Percentiles rank a stretch among this genome's conserved stretches.
Conservation (phyloP, 2,797 vertebrate genomes). For the Rhyacichthys aspro region DNA sequence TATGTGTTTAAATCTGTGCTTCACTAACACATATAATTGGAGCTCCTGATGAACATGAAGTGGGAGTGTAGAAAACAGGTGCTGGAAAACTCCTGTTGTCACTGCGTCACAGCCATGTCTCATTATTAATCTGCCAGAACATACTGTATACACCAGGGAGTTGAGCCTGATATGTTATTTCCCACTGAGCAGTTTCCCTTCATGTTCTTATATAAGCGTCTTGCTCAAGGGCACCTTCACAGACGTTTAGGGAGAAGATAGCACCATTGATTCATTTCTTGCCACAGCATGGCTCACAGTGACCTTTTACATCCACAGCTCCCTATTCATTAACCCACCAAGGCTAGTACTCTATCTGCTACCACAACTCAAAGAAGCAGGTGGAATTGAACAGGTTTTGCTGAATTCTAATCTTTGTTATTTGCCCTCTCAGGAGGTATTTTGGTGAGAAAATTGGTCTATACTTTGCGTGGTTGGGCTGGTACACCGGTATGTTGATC, state of each 20-base stretch:
- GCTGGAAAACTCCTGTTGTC: neutral
- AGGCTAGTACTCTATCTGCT: neutral
- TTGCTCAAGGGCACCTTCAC: constrained; percentile 31
- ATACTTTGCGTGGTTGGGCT: constrained; percentile 98
- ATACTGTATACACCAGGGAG: constrained; percentile 1
- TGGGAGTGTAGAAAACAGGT: too few species aligned
- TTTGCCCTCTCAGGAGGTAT: constrained; percentile 84
- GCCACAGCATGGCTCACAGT: constrained; percentile 5
- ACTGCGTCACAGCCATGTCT: neutral
- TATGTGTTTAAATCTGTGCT: neutral
- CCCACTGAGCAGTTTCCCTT: constrained; percentile 6
- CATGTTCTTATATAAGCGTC: constrained; percentile 13
- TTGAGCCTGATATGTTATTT: constrained; percentile 5
- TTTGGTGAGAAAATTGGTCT: constrained; percentile 99
- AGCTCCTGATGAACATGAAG: too few species aligned
- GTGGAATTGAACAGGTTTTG: neutral
- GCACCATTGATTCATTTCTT: constrained; percentile 22
- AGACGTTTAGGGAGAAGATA: constrained; percentile 22
- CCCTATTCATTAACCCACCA: constrained; percentile 13
- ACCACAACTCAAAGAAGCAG: neutral
- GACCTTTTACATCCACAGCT: constrained; percentile 14
- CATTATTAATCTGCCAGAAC: constrained; percentile 6
- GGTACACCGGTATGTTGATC: constrained; percentile 99
- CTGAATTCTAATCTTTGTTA: constrained; percentile 6
- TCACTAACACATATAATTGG: too few species aligned